Evolutionary conservation across 2,113 vertebrate species (phyloP).

Genomic region (Cynocephalus volans): DNA sequence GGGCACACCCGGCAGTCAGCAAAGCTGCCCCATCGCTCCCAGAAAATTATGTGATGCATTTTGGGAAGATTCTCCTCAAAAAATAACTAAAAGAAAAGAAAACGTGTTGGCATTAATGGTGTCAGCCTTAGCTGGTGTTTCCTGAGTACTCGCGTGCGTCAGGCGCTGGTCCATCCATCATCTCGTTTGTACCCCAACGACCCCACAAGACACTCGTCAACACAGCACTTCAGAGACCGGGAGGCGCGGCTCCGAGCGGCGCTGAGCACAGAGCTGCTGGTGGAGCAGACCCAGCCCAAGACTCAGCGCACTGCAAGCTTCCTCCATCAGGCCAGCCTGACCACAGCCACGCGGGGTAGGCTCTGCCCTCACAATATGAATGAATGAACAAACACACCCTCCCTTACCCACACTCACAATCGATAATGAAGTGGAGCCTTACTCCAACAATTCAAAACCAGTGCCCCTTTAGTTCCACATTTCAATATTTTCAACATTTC

Average conservation of each 20-base stretch:
- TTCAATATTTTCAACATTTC: background rate
- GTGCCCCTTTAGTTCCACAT: accelerated
- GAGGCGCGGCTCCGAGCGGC: accelerated
- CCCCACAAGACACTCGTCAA: background rate
- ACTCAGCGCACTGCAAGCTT: background rate
- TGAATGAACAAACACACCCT: no score
- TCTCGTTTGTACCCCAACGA: background rate
- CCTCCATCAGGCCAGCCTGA: accelerated
- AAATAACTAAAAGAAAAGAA: background rate
- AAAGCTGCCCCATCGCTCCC: background rate
- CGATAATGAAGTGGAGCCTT: background rate
- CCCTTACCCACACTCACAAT: no score
- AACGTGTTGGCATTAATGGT: accelerated
- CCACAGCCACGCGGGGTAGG: accelerated
- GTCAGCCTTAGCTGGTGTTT: accelerated
- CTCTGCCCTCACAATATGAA: background rate
- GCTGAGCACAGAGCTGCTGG: accelerated
- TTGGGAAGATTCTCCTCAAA: background rate
- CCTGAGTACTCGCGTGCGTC: accelerated
- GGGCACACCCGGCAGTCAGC: background rate
- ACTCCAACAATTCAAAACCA: background rate
- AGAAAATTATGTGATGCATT: background rate
- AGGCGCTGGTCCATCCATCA: background rate
- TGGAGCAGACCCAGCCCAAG: background rate
- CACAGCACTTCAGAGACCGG: accelerated